Evolutionary conservation across 2,797 vertebrate species (phyloP).

Genomic region (Morelia viridis): DNA sequence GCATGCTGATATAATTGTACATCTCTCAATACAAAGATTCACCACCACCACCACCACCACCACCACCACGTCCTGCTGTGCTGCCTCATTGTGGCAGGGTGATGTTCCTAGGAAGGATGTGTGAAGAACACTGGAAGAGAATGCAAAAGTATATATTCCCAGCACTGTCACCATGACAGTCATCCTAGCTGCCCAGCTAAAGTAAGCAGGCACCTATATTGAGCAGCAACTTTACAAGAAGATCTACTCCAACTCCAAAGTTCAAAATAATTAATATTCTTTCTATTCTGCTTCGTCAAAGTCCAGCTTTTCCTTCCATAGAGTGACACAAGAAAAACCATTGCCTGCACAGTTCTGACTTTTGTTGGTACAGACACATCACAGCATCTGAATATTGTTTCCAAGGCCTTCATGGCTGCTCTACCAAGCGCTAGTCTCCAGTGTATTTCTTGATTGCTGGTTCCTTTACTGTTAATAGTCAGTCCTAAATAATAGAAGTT

Average conservation of each 20-base stretch:
- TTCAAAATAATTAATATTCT: background rate
- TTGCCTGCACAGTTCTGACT: background rate
- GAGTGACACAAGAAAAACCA: background rate
- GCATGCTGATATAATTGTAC: background rate
- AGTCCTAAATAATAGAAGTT: background rate
- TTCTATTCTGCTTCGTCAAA: background rate
- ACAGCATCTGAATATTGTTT: too few relatives aligned
- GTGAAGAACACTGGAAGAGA: too few relatives aligned
- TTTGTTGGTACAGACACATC: background rate
- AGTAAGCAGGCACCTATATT: background rate
- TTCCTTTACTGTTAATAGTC: background rate
- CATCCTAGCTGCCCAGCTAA: background rate
- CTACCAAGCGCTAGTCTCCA: too few relatives aligned
- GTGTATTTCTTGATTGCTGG: too few relatives aligned
- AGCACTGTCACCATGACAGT: background rate
- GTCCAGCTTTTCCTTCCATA: background rate
- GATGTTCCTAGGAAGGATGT: background rate
- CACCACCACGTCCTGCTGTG: background rate
- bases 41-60: background rate
- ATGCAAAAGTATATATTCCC: background rate
- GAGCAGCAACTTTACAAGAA: background rate
- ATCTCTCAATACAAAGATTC: background rate
- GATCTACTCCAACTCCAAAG: background rate
- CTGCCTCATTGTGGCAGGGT: background rate
- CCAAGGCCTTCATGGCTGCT: too few relatives aligned